Evolutionary conservation across 2,888 invertebrate genomes (phyloP), one percentile per base, ranked within the genome.

Genomic region (Limnephilus lunatus): DNA sequence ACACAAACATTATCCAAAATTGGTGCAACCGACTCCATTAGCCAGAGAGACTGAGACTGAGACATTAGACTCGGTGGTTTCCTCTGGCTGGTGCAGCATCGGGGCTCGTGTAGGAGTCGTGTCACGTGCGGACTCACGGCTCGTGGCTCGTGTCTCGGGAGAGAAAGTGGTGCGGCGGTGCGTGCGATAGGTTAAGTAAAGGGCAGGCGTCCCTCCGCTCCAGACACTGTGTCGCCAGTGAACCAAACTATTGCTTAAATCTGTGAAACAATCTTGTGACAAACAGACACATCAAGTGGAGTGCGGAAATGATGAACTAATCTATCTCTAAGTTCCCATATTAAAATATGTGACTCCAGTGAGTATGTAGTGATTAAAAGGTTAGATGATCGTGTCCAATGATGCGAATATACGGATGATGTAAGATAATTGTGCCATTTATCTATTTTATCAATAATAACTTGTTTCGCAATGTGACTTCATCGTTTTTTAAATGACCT

Each of bases 201-300:
- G 93, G 93, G 93, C 93, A 93, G 93, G 93, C 93, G 93, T 90
- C 91, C 92, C 92, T 91, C 92, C 93, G 92, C 93, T 92, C 92
- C 82, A 39, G 81, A 86, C 91, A 89, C 88, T 89, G 88, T 85
- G 82, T 89, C 53, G 82, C 89, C 91, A 83, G 85, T 92, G 68
- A 87, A 92, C 86, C 82, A 90, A 92, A 87, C 87, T 87, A 53
- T 80, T 53, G 85, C 90, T 85, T 90, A 83, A 85, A 90, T 81
- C 89, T 89, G 89, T 89, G 89, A 89, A 89, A 89, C 89, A 81
- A 80, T 85, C 30, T 53, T 80, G 90, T 90, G 83, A 90, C 80
- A 35, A 89, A 39, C 25, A 48, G 9, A 90, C 35, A 82, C 44
- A 68, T 68, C 5, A 81, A 82, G 82, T 81, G 81, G 82, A 90